Percentiles rank a stretch among this genome's conserved stretches.
Conservation (phyloP, 2,113 vertebrate species). For the Pseudopodoces humilis region DNA sequence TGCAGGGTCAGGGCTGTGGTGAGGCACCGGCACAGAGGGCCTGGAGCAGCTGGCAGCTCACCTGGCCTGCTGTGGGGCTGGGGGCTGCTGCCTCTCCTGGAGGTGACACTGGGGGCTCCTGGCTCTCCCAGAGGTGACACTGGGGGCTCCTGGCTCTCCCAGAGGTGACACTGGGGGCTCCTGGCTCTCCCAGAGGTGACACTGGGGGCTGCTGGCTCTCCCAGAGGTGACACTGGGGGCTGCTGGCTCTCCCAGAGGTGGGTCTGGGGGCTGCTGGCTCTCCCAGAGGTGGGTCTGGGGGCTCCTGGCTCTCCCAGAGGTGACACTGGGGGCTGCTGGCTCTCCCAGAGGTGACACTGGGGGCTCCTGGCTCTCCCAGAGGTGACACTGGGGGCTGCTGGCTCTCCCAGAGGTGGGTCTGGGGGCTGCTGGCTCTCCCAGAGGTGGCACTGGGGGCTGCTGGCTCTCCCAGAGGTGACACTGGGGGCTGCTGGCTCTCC, state of each 20-base stretch:
- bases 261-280: too few relatives aligned
- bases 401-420: neutral
- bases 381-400: too few relatives aligned
- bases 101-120: neutral
- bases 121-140: neutral
- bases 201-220: neutral
- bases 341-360: too few relatives aligned
- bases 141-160: neutral
- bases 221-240: too few relatives aligned
- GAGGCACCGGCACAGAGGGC: neutral
- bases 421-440: neutral
- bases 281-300: too few relatives aligned
- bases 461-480: neutral
- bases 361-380: too few relatives aligned
- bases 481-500: neutral
- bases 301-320: too few relatives aligned
- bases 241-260: too few relatives aligned
- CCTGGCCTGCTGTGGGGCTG: neutral
- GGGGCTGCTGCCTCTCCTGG: neutral
- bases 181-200: neutral
- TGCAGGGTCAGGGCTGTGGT: accelerated
- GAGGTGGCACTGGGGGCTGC: neutral
- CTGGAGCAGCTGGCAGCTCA: neutral
- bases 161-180: too few relatives aligned
- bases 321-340: too few relatives aligned